Conservation (phyloP, 2,888 invertebrate species). For the Timandra comae region DNA sequence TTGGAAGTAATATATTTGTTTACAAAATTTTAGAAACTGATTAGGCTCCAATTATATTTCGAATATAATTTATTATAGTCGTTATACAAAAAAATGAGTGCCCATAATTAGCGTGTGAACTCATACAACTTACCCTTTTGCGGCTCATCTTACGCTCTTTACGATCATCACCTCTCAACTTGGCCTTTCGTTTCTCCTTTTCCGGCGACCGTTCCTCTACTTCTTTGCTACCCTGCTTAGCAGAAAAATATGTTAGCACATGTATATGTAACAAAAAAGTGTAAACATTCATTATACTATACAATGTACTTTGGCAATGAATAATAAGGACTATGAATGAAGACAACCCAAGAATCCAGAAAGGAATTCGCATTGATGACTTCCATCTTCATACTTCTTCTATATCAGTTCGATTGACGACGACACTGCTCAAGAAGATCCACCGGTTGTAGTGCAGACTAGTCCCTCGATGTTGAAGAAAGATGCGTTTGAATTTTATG, state of each 20-base stretch:
- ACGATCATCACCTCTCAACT: slow-evolving; percentile 72
- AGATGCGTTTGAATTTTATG: too few relatives aligned
- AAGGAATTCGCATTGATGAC: neutral
- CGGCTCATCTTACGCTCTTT: slow-evolving; percentile 89
- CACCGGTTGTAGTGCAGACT: too few relatives aligned
- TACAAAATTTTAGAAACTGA: too few relatives aligned
- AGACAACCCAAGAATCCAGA: slow-evolving; percentile 22
- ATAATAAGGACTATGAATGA: slow-evolving; percentile 53
- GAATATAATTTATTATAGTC: too few relatives aligned
- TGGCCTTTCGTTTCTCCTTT: slow-evolving; percentile 86
- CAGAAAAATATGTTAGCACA: slow-evolving; percentile 19
- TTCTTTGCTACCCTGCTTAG: slow-evolving; percentile 74
- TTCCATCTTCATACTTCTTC: neutral
- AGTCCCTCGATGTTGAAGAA: too few relatives aligned
- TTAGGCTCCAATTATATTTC: too few relatives aligned
- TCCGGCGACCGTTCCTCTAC: slow-evolving; percentile 78
- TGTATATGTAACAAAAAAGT: slow-evolving; percentile 1
- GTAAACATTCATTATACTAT: neutral
- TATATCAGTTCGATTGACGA: too few relatives aligned
- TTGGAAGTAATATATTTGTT: too few relatives aligned
- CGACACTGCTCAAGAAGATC: too few relatives aligned
- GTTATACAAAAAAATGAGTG: too few relatives aligned
- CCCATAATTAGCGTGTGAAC: too few relatives aligned
- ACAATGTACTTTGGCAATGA: neutral
- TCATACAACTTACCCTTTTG: slow-evolving; percentile 79